Conservation (phyloP, 2,888 invertebrate species). For the Machimus rusticus region DNA sequence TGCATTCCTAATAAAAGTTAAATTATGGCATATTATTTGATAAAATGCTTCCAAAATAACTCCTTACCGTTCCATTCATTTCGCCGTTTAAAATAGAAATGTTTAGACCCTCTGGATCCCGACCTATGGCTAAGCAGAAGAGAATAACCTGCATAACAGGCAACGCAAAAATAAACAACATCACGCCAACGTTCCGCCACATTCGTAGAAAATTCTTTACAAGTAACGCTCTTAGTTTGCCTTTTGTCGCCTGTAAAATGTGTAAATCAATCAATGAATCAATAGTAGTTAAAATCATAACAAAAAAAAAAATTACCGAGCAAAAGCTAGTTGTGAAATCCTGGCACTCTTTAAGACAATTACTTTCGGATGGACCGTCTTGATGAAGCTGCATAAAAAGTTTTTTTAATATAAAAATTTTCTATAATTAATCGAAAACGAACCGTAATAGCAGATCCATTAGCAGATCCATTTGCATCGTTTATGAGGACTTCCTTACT, state of each 20-base stretch:
- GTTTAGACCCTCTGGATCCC: conserved; percentile 83
- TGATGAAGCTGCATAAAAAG: background rate
- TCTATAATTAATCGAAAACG: conserved; percentile 42
- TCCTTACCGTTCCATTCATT: conserved; percentile 63
- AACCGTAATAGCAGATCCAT: conserved; percentile 66
- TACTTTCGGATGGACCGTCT: background rate
- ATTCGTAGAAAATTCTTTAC: conserved; percentile 89
- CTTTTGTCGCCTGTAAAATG: conserved; percentile 72
- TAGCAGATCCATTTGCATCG: conserved; percentile 73
- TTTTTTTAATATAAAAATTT: background rate
- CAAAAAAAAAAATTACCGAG: conserved; percentile 57
- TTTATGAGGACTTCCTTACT: conserved; percentile 87
- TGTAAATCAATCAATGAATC: background rate
- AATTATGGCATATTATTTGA: background rate
- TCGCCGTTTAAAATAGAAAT: conserved; percentile 81
- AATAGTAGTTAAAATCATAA: background rate
- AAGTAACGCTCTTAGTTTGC: conserved; percentile 83
- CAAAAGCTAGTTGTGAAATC: conserved; percentile 63
- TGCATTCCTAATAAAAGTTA: conserved; percentile 55
- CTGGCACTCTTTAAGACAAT: background rate
- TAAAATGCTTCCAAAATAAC: background rate
- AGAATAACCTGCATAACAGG: conserved; percentile 95
- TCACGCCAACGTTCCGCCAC: conserved; percentile 92
- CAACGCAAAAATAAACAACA: conserved; percentile 91
- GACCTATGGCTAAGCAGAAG: conserved; percentile 90